These are phyloP conservation scores for Hydra vulgaris DNA, from an alignment of 30 jellyfish, hydroid and myxozoan species.

Conservation along the genomic window DNA sequence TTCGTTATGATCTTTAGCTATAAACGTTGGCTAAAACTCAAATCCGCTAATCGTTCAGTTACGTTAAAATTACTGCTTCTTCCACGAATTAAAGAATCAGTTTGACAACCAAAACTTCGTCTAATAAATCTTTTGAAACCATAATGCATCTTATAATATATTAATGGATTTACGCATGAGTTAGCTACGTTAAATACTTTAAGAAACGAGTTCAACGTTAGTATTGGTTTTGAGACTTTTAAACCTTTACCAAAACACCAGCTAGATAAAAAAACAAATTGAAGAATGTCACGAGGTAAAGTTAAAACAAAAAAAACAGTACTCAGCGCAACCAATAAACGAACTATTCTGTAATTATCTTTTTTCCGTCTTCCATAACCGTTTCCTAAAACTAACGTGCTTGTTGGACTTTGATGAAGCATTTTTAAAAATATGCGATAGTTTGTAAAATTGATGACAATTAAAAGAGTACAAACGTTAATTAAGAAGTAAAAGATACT, in stretches of 20 bases:
- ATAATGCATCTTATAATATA: constrained; percentile 63
- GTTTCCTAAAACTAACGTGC: constrained; percentile 21
- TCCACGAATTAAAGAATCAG: background rate
- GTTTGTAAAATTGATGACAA: constrained; percentile 49
- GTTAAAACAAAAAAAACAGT: constrained; percentile 56
- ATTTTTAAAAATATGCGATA: constrained; percentile 27
- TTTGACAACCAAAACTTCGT: background rate
- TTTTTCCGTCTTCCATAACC: constrained; percentile 26
- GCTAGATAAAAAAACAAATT: constrained; percentile 31
- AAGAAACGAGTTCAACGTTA: constrained; percentile 39
- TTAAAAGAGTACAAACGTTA: constrained; percentile 45
- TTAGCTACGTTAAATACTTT: constrained; percentile 77
- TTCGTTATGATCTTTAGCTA: background rate
- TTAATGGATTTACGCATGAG: constrained; percentile 81
- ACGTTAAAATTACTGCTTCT: background rate
- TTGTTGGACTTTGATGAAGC: constrained; percentile 22
- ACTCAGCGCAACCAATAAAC: constrained; percentile 58
- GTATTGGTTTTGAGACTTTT: constrained; percentile 10
- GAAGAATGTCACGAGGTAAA: constrained; percentile 77
- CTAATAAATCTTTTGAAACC: constrained; percentile 14
- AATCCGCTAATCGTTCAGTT: background rate
- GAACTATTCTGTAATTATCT: constrained; percentile 42
- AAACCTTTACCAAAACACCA: constrained; percentile 67
- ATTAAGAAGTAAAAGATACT: constrained; percentile 35
- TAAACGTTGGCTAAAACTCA: background rate